phyloP scores from a whole-genome alignment of 2,113 vertebrate species.

The Xiphophorus couchianus region DNA sequence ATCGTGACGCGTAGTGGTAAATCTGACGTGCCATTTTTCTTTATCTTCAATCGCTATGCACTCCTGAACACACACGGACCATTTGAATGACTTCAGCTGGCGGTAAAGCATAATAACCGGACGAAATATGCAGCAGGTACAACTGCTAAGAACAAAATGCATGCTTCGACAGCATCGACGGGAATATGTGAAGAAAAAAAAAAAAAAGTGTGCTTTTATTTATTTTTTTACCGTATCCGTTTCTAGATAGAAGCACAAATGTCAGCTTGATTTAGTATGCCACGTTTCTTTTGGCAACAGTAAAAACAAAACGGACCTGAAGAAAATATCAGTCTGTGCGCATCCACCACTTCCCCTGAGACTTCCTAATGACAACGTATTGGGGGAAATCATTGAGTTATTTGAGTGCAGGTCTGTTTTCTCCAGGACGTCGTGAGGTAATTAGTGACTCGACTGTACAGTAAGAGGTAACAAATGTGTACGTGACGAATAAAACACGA shows the following conservation, averaged over 20 bases:
- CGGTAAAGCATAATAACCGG: not conserved
- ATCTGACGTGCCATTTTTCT: conserved; percentile 14
- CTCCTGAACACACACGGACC: conserved; percentile 5
- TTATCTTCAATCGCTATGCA: conserved; percentile 57
- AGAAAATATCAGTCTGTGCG: not conserved
- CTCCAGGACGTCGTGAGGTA: conserved; percentile 55
- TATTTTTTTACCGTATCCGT: not conserved
- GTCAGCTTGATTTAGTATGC: not conserved
- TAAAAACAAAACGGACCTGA: not conserved
- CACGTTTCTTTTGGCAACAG: conserved; percentile 1
- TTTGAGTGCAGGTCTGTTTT: conserved; percentile 35
- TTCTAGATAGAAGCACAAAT: conserved; percentile 62
- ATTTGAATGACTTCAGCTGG: conserved; percentile 26
- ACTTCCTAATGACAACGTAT: not conserved
- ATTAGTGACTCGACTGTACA: conserved; percentile 58
- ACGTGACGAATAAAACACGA: conserved; percentile 40
- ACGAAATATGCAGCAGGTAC: conserved; percentile 32
- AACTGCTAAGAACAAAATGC: conserved; percentile 4
- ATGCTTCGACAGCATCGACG: conserved; percentile 6
- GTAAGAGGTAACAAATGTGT: conserved; percentile 46
- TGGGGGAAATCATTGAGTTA: not conserved
- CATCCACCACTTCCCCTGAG: not conserved
- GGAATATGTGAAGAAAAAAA: not conserved
- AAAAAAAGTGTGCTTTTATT: not conserved
- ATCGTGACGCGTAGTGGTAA: conserved; percentile 32